These are phyloP conservation scores for Apostichopus parvimensis DNA, from an alignment of 35 echinoderm and acorn worm genomes.

Conservation along the genomic window DNA sequence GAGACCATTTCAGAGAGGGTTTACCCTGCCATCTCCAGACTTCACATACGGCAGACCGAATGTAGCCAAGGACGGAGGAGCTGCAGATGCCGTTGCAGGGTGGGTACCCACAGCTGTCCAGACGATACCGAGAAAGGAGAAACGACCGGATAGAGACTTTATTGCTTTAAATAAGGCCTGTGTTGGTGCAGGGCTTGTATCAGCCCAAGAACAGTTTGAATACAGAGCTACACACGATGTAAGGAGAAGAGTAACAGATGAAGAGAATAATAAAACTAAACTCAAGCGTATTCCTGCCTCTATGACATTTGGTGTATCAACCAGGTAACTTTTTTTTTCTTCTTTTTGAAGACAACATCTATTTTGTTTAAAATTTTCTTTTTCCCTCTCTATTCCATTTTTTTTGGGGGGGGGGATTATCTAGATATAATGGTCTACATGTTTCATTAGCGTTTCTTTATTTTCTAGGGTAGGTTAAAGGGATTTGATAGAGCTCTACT, in stretches of 20 bases:
- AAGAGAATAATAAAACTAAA: conserved; percentile 97
- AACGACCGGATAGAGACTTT: conserved; percentile 92
- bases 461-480: no score
- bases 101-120: conserved; percentile 70
- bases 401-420: no score
- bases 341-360: no score
- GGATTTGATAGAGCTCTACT: no score
- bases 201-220: conserved; percentile 94
- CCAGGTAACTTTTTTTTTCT: conserved; percentile 62
- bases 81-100: conserved; percentile 81
- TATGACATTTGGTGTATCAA: conserved; percentile 96
- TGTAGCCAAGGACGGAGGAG: conserved; percentile 84
- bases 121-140: conserved; percentile 61
- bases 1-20: conserved; percentile 79
- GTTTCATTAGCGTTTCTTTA: no score
- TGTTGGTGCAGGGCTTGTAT: conserved; percentile 81
- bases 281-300: conserved; percentile 95
- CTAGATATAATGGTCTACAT: no score
- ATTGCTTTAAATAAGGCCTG: conserved; percentile 95
- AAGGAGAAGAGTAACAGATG: conserved; percentile 80
- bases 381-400: neutral
- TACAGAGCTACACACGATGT: conserved; percentile 99
- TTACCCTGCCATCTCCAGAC: conserved; percentile 74
- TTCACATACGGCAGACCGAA: conserved; percentile 95
- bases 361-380: no score